These are phyloP conservation scores for Nephrocerus scutellatus DNA, from an alignment of 2,888 invertebrate genomes.

Conservation along the genomic window DNA sequence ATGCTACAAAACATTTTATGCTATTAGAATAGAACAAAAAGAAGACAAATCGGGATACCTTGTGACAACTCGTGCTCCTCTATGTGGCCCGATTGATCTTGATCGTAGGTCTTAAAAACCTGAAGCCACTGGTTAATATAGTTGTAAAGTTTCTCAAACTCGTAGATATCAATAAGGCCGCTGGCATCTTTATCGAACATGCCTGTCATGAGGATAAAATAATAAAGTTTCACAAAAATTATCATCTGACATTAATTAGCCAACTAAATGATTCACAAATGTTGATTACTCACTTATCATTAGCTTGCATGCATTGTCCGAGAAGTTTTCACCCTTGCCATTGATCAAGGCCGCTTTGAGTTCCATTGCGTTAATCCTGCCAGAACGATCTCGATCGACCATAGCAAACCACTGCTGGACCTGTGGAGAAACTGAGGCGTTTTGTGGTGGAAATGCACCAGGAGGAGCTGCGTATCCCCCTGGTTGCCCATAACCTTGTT, in stretches of 20 bases:
- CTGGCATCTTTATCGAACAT: constrained; percentile 83
- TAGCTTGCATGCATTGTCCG: constrained; percentile 72
- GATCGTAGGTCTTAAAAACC: constrained; percentile 77
- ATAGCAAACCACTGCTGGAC: constrained; percentile 77
- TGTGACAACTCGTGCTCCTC: constrained; percentile 70
- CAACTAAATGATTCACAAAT: constrained; percentile 18
- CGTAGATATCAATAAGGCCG: constrained; percentile 75
- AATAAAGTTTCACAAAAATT: constrained; percentile 8
- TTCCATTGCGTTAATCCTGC: constrained; percentile 70
- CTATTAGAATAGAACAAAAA: no score
- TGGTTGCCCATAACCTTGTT: constrained; percentile 24
- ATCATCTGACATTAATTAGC: constrained; percentile 8
- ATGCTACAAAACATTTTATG: constrained; percentile 57
- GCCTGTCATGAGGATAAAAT: constrained; percentile 48
- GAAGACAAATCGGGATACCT: constrained; percentile 49
- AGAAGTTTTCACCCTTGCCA: constrained; percentile 67
- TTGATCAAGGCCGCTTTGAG: constrained; percentile 75
- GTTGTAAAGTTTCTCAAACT: constrained; percentile 78
- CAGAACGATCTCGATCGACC: constrained; percentile 78
- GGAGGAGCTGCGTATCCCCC: constrained; percentile 40
- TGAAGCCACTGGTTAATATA: constrained; percentile 85
- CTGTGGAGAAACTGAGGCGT: constrained; percentile 60
- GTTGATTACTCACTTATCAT: constrained; percentile 60
- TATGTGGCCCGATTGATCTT: constrained; percentile 78
- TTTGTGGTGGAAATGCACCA: constrained; percentile 45